These are phyloP conservation scores for Xylocopa sonorina DNA, from an alignment of 1,140 invertebrate genomes.

Conservation along the genomic window DNA sequence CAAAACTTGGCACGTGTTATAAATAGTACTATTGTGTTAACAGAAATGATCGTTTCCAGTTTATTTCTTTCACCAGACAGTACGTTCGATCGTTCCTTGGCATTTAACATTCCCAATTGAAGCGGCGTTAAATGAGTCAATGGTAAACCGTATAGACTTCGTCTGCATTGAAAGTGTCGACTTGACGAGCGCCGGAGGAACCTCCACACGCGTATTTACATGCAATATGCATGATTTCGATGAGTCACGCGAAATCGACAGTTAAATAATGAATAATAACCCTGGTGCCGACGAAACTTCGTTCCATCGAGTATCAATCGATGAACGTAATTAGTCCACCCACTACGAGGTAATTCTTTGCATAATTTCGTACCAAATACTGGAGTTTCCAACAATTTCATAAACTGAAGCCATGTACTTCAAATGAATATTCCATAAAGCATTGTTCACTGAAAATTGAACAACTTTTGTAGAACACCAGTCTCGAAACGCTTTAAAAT, in stretches of 20 bases:
- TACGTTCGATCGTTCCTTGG: neutral
- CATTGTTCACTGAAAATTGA: no score
- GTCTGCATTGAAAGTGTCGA: constrained; percentile 26
- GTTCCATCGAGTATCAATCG: neutral
- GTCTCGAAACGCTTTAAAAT: no score
- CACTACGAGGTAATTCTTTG: no score
- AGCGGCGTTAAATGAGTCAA: constrained; percentile 10
- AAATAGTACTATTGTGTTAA: no score
- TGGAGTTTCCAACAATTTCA: no score
- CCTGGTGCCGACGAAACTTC: neutral
- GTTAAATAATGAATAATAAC: constrained; percentile 3
- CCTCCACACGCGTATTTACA: constrained; percentile 23
- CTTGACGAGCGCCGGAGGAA: constrained; percentile 11
- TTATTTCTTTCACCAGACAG: no score
- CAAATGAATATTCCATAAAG: no score
- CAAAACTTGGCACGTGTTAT: no score
- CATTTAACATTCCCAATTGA: constrained; percentile 14
- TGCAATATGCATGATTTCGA: constrained; percentile 32
- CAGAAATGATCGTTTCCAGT: no score
- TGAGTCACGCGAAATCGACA: constrained; percentile 23
- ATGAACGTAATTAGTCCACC: neutral
- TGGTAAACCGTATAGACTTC: neutral
- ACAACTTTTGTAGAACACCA: no score
- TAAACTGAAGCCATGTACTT: no score
- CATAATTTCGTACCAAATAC: no score